phyloP scores from a whole-genome alignment of 1,140 invertebrate species.

The silkworm (Bombyx mori) region ASM3026992v2 NC_085115.1:9652501-9653000 shows the following conservation, averaged over 20 bases:
- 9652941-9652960: slow-evolving; percentile 21
- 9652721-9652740: background rate
- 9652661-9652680: slow-evolving; percentile 24
- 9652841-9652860: no score
- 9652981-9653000: slow-evolving; percentile 60
- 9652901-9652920: background rate
- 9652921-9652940: background rate
- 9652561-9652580: no score
- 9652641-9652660: slow-evolving; percentile 44
- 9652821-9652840: no score
- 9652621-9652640: slow-evolving; percentile 6
- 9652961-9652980: slow-evolving; percentile 24
- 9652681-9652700: slow-evolving; percentile 48
- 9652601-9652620: no score
- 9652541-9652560: no score
- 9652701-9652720: slow-evolving; percentile 47
- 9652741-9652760: no score
- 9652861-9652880: background rate
- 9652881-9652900: background rate
- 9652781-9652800: no score
- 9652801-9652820: no score
- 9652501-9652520: no score
- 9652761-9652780: no score
- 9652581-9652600: no score
- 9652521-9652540: no score